Conservation (phyloP, 2,888 invertebrate genomes). For the Cryptus viduatorius region DNA sequence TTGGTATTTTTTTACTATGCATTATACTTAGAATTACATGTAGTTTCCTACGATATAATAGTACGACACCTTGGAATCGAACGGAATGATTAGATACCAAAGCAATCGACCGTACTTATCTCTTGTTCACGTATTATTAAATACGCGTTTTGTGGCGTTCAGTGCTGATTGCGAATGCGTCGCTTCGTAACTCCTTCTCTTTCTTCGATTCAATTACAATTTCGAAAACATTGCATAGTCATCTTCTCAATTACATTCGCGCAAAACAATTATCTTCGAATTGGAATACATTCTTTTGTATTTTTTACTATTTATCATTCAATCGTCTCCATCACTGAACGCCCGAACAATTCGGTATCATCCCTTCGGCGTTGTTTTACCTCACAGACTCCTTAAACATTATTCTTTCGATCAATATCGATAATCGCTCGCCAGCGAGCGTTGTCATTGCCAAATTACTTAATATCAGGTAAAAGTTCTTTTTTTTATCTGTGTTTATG, state of each 20-base stretch:
- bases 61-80: constrained; percentile 78
- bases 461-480: constrained; percentile 76
- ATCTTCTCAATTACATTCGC: neutral
- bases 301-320: neutral
- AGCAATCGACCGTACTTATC: constrained; percentile 71
- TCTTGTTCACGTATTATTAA: constrained; percentile 54
- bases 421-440: constrained; percentile 84
- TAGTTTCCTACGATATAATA: constrained; percentile 74
- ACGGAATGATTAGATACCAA: constrained; percentile 77
- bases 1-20: constrained; percentile 66
- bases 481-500: constrained; percentile 68
- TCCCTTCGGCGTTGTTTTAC: constrained; percentile 54
- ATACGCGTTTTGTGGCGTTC: constrained; percentile 67
- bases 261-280: neutral
- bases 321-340: constrained; percentile 56
- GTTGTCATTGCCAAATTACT: constrained; percentile 74
- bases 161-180: constrained; percentile 62
- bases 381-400: constrained; percentile 55
- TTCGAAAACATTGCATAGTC: constrained; percentile 1
- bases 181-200: constrained; percentile 12
- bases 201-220: neutral
- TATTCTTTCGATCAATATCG: constrained; percentile 73
- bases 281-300: neutral
- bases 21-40: constrained; percentile 75
- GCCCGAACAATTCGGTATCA: constrained; percentile 60